Evolutionary conservation across 2,888 invertebrate genomes (phyloP), one percentile per base, ranked within the genome.

Genomic region (Gandaritis pyraliata): DNA sequence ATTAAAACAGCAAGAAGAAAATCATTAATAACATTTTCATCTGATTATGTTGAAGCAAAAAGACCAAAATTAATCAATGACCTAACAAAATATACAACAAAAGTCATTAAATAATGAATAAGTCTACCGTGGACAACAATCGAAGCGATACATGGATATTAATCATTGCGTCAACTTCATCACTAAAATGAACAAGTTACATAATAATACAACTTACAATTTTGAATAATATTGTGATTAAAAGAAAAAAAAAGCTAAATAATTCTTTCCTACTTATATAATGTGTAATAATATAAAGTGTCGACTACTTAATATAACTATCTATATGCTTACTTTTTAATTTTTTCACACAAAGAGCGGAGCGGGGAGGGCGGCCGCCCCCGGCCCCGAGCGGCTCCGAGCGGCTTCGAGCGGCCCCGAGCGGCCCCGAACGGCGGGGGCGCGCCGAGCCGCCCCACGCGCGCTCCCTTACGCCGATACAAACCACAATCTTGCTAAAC

Each of bases 21-120:
- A 90, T 87, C 85, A 90, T 87, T 80, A 83, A 83, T 88, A 90
- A 88, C 85, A 86, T 88, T 83, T 88, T 86, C 79, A 83, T 87
- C 85, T 81, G 87, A 89, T 89, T 88, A 89, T 82, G 82, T 83
- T 76, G 8, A 79, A 92, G 88, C 87, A 82, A 86, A 84, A 86
- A 80, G 90, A 90, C 87, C 85, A 88, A 89, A 91, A 92, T 91
- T 91, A 92, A 91, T 90, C 88, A 92, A 92, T 91, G 92, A 92
- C 92, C 91, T 90, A 92, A 92, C 92, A 92, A 92, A 91, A 92
- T 92, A 92, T 92, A 92, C 92, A 92, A 92, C 92, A 92, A 92
- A 91, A 91, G 92, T 91, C 92, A 92, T 92, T 86, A 89, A 90
- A 90, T 90, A 91, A 86, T 87, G 84, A 83, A 83, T 85, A 85